phyloP scores from a whole-genome alignment of 2,888 invertebrate genomes.

The Eupithecia dodoneata region DNA sequence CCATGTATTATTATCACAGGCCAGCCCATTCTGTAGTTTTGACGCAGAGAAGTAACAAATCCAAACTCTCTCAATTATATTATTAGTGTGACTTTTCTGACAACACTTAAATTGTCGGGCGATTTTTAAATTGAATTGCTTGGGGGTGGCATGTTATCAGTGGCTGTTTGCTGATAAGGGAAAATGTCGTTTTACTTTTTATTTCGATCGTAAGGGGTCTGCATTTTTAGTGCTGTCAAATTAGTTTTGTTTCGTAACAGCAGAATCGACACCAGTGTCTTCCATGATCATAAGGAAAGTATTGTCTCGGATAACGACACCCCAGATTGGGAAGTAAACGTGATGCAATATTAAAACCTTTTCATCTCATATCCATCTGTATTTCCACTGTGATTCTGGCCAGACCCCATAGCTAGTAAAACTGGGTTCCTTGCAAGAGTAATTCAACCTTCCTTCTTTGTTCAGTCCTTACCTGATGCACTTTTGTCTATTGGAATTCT shows the following conservation, averaged over 20 bases:
- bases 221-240: background rate
- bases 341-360: background rate
- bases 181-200: background rate
- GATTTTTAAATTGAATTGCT: background rate
- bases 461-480: background rate
- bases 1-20: no score
- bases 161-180: background rate
- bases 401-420: background rate
- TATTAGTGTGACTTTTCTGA: background rate
- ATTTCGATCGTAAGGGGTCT: no score
- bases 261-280: background rate
- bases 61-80: no score
- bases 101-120: background rate
- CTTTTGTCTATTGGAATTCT: constrained; percentile 1
- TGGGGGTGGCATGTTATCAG: background rate
- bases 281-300: background rate
- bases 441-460: background rate
- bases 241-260: no score
- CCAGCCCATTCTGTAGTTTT: no score
- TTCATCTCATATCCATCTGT: background rate
- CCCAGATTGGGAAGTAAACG: background rate
- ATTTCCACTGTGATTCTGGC: constrained; percentile 19
- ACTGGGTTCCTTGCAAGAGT: background rate
- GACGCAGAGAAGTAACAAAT: no score
- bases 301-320: background rate